Conservation (phyloP, 1,140 invertebrate species). For the Listronotus bonariensis region DNA sequence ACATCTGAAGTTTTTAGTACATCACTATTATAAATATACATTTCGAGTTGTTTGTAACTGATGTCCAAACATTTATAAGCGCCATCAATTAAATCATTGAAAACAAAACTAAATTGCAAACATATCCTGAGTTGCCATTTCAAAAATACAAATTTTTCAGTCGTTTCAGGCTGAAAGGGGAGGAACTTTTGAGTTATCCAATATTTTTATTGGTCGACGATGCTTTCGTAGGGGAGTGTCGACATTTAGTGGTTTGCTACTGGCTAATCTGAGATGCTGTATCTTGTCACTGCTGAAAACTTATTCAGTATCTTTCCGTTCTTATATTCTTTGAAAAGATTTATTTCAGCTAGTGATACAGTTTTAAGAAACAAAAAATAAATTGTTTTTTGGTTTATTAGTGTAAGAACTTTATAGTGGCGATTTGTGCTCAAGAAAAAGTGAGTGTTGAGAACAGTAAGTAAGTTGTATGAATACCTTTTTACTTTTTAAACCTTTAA, state of each 20-base stretch:
- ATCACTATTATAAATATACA: too few relatives aligned
- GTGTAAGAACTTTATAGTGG: too few relatives aligned
- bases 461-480: too few relatives aligned
- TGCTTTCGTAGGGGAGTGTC: slow-evolving; percentile 14
- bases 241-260: slow-evolving; percentile 18
- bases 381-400: too few relatives aligned
- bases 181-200: slow-evolving; percentile 4
- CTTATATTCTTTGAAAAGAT: slow-evolving; percentile 39
- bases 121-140: slow-evolving; percentile 9
- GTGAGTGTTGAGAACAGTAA: too few relatives aligned
- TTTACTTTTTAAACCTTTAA: too few relatives aligned
- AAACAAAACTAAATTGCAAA: background rate
- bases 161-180: slow-evolving; percentile 6
- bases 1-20: too few relatives aligned
- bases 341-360: slow-evolving; percentile 40
- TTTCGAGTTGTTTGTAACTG: too few relatives aligned
- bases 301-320: slow-evolving; percentile 41
- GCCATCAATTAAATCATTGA: too few relatives aligned
- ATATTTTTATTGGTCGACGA: slow-evolving; percentile 30
- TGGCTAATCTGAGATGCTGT: slow-evolving; percentile 40
- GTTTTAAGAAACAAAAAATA: background rate
- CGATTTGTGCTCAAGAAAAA: too few relatives aligned
- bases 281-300: slow-evolving; percentile 37
- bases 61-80: too few relatives aligned
- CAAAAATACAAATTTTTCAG: background rate